phyloP scores from a whole-genome alignment of 2,888 invertebrate genomes.

The Sarcophaga variegata region DNA sequence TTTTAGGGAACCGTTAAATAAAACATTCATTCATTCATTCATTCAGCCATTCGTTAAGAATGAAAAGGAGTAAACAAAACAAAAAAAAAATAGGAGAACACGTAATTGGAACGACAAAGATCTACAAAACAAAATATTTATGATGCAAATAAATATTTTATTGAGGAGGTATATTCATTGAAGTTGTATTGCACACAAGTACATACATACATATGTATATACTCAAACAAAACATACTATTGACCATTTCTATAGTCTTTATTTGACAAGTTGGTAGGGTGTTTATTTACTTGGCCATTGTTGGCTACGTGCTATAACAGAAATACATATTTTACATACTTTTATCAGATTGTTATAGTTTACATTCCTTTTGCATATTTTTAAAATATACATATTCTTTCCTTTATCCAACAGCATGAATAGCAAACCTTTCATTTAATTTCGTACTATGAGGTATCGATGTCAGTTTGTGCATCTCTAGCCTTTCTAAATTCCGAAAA shows the following conservation, averaged over 20 bases:
- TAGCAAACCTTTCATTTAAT: neutral
- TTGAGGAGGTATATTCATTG: constrained; percentile 17
- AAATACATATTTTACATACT: neutral
- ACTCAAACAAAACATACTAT: neutral
- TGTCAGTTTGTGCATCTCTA: constrained; percentile 9
- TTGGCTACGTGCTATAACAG: neutral
- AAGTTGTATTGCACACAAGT: neutral
- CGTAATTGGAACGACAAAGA: constrained; percentile 28
- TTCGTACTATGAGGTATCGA: neutral
- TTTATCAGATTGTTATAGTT: neutral
- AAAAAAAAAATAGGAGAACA: neutral
- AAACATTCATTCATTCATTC: neutral
- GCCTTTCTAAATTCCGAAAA: constrained; percentile 46
- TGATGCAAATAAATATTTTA: constrained; percentile 62
- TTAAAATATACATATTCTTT: too few relatives aligned
- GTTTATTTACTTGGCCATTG: constrained; percentile 3
- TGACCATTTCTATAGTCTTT: neutral
- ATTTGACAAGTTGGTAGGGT: neutral
- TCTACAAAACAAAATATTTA: constrained; percentile 37
- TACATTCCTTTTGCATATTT: too few relatives aligned
- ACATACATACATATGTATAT: constrained; percentile 4
- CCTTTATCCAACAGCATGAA: too few relatives aligned
- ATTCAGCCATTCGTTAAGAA: neutral
- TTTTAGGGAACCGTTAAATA: constrained; percentile 34
- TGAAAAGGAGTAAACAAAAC: neutral